Evolutionary conservation across 2,888 invertebrate genomes (phyloP).

Genomic region (Bombylius major): DNA sequence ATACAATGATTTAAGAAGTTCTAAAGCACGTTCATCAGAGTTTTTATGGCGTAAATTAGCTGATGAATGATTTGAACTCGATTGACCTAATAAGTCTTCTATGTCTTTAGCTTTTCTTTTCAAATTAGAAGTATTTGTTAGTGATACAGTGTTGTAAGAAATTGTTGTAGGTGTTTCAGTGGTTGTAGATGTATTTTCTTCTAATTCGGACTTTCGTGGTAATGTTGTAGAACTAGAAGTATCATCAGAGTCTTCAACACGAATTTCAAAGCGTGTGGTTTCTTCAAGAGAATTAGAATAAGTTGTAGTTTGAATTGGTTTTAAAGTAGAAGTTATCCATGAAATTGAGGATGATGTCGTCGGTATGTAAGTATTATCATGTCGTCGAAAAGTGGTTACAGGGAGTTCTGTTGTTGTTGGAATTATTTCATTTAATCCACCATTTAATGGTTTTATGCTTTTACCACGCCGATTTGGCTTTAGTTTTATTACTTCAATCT

Average conservation of each 20-base stretch:
- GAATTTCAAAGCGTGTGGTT: constrained; percentile 34
- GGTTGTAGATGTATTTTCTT: constrained; percentile 8
- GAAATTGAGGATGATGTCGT: constrained; percentile 16
- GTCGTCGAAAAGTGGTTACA: constrained; percentile 20
- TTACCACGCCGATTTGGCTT: constrained; percentile 20
- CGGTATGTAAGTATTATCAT: constrained; percentile 17
- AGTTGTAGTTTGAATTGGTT: constrained; percentile 5
- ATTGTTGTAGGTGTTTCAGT: constrained; percentile 20
- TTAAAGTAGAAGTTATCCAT: constrained; percentile 5
- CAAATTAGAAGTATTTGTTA: constrained; percentile 17
- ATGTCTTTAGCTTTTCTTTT: constrained; percentile 14
- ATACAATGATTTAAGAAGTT: constrained; percentile 70
- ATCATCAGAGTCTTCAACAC: constrained; percentile 28
- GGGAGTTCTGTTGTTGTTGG: constrained; percentile 32
- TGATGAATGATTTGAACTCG: constrained; percentile 21
- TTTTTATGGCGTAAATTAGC: constrained; percentile 33
- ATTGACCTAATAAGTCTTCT: constrained; percentile 18
- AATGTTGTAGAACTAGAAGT: constrained; percentile 10
- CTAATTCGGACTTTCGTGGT: constrained; percentile 13
- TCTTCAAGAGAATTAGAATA: constrained; percentile 20
- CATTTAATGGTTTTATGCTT: not conserved
- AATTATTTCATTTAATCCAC: constrained; percentile 30
- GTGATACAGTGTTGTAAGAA: constrained; percentile 24
- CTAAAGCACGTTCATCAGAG: constrained; percentile 67
- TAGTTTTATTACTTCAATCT: constrained; percentile 13